A percentile compares a stretch with the other conserved stretches of the same genome.
phyloP scores from a whole-genome alignment of 1,140 invertebrate species.

The Ctenoplectra terminalis region DNA sequence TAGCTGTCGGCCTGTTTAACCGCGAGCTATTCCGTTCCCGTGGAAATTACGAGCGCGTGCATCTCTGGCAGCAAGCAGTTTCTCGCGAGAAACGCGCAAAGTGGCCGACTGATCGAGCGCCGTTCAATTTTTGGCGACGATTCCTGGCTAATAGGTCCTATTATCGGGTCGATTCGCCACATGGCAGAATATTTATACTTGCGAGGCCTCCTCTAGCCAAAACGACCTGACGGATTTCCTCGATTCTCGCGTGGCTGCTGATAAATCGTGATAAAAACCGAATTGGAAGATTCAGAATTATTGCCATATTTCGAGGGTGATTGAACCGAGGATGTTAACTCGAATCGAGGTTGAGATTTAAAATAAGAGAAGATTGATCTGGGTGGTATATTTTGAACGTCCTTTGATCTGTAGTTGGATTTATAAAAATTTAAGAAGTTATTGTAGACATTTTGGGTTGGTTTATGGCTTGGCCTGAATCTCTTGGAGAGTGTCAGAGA shows the following conservation, averaged over 20 bases:
- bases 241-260: neutral
- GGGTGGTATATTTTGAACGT: neutral
- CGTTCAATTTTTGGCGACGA: slow-evolving; percentile 34
- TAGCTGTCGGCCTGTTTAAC: slow-evolving; percentile 23
- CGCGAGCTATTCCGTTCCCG: neutral
- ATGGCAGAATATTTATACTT: slow-evolving; percentile 14
- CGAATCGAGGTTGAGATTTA: neutral
- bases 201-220: neutral
- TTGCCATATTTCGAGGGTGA: slow-evolving; percentile 4
- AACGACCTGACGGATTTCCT: neutral
- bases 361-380: neutral
- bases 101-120: slow-evolving; percentile 14
- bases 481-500: no score
- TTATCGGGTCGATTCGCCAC: slow-evolving; percentile 10
- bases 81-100: slow-evolving; percentile 24
- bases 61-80: neutral
- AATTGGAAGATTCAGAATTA: neutral
- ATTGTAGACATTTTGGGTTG: no score
- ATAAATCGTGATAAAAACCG: slow-evolving; percentile 1
- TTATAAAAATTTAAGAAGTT: no score
- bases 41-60: neutral
- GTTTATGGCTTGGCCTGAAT: no score
- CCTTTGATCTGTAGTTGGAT: neutral
- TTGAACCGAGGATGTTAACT: neutral
- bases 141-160: slow-evolving; percentile 28